phyloP scores from a whole-genome alignment of 2,888 invertebrate genomes.

The Neoitamus cyanurus region DNA sequence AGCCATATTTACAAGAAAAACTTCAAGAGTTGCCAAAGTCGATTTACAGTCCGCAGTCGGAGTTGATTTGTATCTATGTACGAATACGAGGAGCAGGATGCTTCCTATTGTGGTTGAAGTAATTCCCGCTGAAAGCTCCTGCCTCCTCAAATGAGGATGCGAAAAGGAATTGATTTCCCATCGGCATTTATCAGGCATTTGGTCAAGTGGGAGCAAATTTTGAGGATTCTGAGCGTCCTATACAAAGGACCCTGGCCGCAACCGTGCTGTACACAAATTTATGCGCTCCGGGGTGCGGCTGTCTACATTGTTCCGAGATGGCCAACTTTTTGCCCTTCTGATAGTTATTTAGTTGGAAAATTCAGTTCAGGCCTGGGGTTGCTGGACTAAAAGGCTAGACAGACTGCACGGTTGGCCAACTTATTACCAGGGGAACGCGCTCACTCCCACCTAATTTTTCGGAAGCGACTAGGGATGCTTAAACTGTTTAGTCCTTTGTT shows the following conservation, averaged over 20 bases:
- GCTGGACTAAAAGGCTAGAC: neutral
- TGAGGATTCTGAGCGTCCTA: neutral
- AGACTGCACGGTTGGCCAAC: neutral
- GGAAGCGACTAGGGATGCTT: neutral
- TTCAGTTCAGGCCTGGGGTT: neutral
- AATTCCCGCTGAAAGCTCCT: neutral
- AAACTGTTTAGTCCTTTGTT: neutral
- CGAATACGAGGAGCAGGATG: too few species aligned
- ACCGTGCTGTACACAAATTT: neutral
- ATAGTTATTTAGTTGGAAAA: constrained; percentile 5
- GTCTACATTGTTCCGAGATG: neutral
- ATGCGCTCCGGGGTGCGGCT: neutral
- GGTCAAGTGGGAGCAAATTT: neutral
- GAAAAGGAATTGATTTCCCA: neutral
- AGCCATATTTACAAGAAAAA: too few species aligned
- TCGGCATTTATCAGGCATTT: neutral
- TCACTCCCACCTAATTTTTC: neutral
- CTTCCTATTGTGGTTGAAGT: neutral
- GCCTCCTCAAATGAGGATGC: neutral
- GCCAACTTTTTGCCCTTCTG: neutral
- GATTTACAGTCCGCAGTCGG: too few species aligned
- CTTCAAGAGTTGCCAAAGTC: too few species aligned
- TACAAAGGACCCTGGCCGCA: neutral
- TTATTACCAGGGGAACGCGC: neutral
- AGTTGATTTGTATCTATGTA: too few species aligned